Conservation (phyloP, 2,113 vertebrate species). For the Triplophysa rosa region DNA sequence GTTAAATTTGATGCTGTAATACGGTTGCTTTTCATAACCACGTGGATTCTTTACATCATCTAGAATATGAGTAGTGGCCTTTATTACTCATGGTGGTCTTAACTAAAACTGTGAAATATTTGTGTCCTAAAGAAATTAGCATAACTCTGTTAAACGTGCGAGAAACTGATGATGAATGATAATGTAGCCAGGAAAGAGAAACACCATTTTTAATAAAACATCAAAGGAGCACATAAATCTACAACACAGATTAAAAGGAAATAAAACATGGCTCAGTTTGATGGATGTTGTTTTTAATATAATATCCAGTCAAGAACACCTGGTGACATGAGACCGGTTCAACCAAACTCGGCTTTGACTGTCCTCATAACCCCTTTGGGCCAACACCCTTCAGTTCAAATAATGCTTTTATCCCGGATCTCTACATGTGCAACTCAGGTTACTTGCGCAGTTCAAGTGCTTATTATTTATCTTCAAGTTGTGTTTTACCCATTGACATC, state of each 20-base stretch:
- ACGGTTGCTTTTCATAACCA: too few relatives aligned
- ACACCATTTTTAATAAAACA: neutral
- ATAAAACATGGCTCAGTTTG: slow-evolving; percentile 11
- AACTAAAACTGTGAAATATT: slow-evolving; percentile 5
- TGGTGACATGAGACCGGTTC: neutral
- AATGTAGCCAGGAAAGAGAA: neutral
- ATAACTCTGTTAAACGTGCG: neutral
- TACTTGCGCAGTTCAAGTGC: slow-evolving; percentile 82
- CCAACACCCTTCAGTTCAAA: slow-evolving; percentile 28
- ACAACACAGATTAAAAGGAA: neutral
- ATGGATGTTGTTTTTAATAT: slow-evolving; percentile 16
- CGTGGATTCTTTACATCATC: too few relatives aligned
- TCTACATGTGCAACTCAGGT: slow-evolving; percentile 70
- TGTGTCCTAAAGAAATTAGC: slow-evolving; percentile 17
- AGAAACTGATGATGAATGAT: slow-evolving; percentile 8
- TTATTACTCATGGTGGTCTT: neutral
- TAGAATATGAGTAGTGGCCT: neutral
- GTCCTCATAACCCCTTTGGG: neutral
- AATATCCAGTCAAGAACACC: slow-evolving; percentile 15
- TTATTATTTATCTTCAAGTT: slow-evolving; percentile 86
- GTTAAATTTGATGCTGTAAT: too few relatives aligned
- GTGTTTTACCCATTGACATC: slow-evolving; percentile 84
- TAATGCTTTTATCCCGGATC: slow-evolving; percentile 28
- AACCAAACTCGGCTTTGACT: neutral
- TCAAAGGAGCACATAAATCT: slow-evolving; percentile 4